Conservation (phyloP, 2,888 invertebrate genomes). For the Morpho deidamia region DNA sequence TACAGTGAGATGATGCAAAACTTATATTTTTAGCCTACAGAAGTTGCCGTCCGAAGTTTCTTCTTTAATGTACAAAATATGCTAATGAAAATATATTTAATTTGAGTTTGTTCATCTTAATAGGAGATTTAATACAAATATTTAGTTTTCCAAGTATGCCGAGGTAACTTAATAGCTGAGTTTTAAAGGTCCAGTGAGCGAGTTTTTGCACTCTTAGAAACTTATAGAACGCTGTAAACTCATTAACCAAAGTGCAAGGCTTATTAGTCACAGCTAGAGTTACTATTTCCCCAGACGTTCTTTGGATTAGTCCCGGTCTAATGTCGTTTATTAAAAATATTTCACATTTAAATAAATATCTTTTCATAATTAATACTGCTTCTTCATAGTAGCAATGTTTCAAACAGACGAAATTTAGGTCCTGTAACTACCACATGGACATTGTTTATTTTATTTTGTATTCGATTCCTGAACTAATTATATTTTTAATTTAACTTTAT, state of each 20-base stretch:
- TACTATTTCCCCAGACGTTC: slow-evolving; percentile 20
- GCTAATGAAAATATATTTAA: slow-evolving; percentile 16
- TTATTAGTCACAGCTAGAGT: slow-evolving; percentile 44
- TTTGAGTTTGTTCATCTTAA: slow-evolving; percentile 13
- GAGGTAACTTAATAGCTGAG: slow-evolving; percentile 57
- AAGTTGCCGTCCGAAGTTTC: slow-evolving; percentile 3
- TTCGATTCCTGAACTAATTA: no score
- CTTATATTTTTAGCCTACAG: not conserved
- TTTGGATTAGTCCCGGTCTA: not conserved
- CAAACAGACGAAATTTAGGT: no score
- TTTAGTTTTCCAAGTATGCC: slow-evolving; percentile 34
- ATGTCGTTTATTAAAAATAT: no score
- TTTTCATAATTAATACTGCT: no score
- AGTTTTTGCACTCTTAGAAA: slow-evolving; percentile 62
- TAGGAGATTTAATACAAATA: slow-evolving; percentile 36
- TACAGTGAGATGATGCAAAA: not conserved
- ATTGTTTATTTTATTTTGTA: no score
- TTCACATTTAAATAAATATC: no score
- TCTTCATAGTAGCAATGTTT: no score
- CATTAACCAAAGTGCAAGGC: slow-evolving; percentile 64
- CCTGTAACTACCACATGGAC: no score
- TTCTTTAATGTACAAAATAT: not conserved
- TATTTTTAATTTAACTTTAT: no score
- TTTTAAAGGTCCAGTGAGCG: slow-evolving; percentile 47
- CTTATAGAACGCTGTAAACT: slow-evolving; percentile 63